Base-by-base conservation (phyloP, 2,113 vertebrate genomes). In the Corythornis vintsioides region DNA sequence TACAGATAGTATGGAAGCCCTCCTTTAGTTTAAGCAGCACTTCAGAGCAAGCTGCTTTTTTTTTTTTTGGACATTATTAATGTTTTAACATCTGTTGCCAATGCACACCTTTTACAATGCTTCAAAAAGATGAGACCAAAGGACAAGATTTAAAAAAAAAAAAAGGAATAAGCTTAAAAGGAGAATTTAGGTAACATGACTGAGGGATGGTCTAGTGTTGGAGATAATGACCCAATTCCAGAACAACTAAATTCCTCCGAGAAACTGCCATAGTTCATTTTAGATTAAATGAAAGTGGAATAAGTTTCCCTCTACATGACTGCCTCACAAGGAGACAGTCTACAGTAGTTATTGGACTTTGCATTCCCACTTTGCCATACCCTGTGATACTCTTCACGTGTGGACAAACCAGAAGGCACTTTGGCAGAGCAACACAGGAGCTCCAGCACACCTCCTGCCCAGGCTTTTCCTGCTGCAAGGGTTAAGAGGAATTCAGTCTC, bases 321-420 rank as follows among this genome's bases (percentile, higher is more conserved):
- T 65, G 55, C 67, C 45, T 79, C 17, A 7, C 50, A 40, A 20
- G 45, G 63, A 82, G 73, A 74, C 35, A 65, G 35, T 16, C 66
- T 88, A 83, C 72, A 86, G 82, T 21, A 83, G 56, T 59, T 55
- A 85, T 0, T 0, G 0, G 66, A 73, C 75, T 83, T 66, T 4
- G 55, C 55, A 72, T 42, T 72, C 40, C 25, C 48, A 26, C n/a
- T n/a, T 57, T 20, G 14, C 13, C 40, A 25, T 38, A 90, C 80
- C 86, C 83, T 86, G 80, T 63, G 81, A 83, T 17, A 75, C 45
- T 80, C 33, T 47, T 47, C 83, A 93, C 0, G 0, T 53, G 57
- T 3, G 73, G 63, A 60, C 43, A 89, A 84, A 79, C 9, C 53
- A 86, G 61, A 93, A 96, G 95, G 94, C 96, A 96, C 95, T 96